phyloP scores from a whole-genome alignment of 2,113 vertebrate species.

The Manacus vitellinus region DNA sequence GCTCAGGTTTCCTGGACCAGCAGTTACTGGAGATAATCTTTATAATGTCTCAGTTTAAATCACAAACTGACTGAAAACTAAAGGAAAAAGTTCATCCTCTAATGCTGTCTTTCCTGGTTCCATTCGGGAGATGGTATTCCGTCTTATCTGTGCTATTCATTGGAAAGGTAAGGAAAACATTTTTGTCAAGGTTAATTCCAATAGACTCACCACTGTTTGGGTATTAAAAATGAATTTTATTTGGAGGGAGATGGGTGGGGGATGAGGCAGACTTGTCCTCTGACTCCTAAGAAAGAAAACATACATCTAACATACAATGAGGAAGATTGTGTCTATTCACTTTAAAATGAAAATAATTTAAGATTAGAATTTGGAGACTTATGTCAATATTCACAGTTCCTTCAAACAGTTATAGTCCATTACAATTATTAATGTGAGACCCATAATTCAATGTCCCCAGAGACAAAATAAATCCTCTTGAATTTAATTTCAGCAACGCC shows the following conservation, averaged over 20 bases:
- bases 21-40: slow-evolving; percentile 16
- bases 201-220: slow-evolving; percentile 55
- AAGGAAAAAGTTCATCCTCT: slow-evolving; percentile 55
- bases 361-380: slow-evolving; percentile 50
- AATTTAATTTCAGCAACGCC: slow-evolving; percentile 49
- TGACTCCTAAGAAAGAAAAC: slow-evolving; percentile 46
- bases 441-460: slow-evolving; percentile 41
- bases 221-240: slow-evolving; percentile 63
- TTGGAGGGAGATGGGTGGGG: slow-evolving; percentile 12
- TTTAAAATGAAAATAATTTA: slow-evolving; percentile 45
- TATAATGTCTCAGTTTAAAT: slow-evolving; percentile 44
- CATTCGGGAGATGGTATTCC: slow-evolving; percentile 1
- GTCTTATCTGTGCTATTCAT: slow-evolving; percentile 26
- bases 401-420: slow-evolving; percentile 41
- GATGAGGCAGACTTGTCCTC: slow-evolving; percentile 33
- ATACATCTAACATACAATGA: slow-evolving; percentile 40
- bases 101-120: slow-evolving; percentile 24
- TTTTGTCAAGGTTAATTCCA: slow-evolving; percentile 60
- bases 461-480: slow-evolving; percentile 50
- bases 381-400: slow-evolving; percentile 53
- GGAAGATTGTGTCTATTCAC: not conserved
- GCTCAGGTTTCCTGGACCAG: slow-evolving; percentile 44
- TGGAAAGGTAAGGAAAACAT: slow-evolving; percentile 53
- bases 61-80: slow-evolving; percentile 11
- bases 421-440: slow-evolving; percentile 30